Conservation (phyloP, 2,888 invertebrate genomes). For the Chrysolina oricalcia region DNA sequence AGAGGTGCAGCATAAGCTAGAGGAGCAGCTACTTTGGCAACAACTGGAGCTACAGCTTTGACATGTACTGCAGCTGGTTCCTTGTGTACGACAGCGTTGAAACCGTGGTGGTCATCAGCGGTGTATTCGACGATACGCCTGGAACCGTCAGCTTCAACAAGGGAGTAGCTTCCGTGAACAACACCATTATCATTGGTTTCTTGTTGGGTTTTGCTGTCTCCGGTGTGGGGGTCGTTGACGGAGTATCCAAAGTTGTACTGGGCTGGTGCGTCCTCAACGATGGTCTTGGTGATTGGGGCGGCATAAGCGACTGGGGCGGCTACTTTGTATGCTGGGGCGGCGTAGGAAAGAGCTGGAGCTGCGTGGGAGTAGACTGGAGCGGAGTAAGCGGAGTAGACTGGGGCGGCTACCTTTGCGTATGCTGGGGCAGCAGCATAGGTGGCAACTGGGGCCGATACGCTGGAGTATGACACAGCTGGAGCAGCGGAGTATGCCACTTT, state of each 20-base stretch:
- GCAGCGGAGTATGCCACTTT: constrained; percentile 33
- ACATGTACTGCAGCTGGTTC: too few relatives aligned
- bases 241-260: constrained; percentile 61
- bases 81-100: constrained; percentile 74
- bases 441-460: constrained; percentile 29
- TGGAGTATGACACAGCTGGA: constrained; percentile 41
- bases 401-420: not conserved
- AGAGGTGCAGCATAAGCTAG: constrained; percentile 22
- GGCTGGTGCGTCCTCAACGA: too few relatives aligned
- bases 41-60: constrained; percentile 42
- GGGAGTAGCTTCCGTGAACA: constrained; percentile 73
- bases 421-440: constrained; percentile 8
- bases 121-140: constrained; percentile 73
- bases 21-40: constrained; percentile 54
- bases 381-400: too few relatives aligned
- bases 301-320: too few relatives aligned
- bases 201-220: constrained; percentile 74
- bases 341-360: constrained; percentile 29
- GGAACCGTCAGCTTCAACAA: constrained; percentile 74
- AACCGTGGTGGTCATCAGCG: constrained; percentile 73
- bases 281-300: too few relatives aligned
- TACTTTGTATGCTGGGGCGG: constrained; percentile 52
- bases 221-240: constrained; percentile 67
- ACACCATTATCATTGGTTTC: constrained; percentile 73
- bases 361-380: not conserved